Evolutionary conservation across 2,797 vertebrate species (phyloP), one percentile per base, ranked within the genome.

Genomic region (Brachyrhaphis roseni): DNA sequence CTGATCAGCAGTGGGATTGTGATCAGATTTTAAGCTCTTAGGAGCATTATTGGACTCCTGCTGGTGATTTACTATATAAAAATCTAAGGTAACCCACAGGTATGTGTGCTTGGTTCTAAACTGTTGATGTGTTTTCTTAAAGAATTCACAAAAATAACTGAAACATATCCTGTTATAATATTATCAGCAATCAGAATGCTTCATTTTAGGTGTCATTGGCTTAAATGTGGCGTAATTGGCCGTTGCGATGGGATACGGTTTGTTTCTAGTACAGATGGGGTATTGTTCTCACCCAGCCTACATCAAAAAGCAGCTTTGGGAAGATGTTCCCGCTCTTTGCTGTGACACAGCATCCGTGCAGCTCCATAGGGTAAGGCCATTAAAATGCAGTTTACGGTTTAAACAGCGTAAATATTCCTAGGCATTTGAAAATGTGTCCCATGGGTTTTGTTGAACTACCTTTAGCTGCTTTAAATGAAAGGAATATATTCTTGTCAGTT

Each of bases 401-500:
- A 87, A 91, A 89, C 81, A 57, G 86, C 79, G 89, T 90, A 92
- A 92, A 92, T 92, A 90, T 92, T 92, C 78, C 74, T 78, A 90
- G 82, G 85, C 86, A 84, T 94, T 92, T 90, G 87, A 91, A 89
- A 91, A 88, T 77, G 76, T 31, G 75, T 91, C 91, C 87, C 82
- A 7, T 82, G 91, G 90, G 89, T 86, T 91, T 87, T 80, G 85
- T 87, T 91, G 87, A 90, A 89, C 87, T 90, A 92, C 86, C 59
- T 64, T 64, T 77, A 72, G 78, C 81, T 72, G 10, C 82, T 85
- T 82, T 87, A 85, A 83, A 78, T 92, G 85, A 90, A 91, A 88
- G 80, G 85, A 87, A 79, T 59, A 0, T 79, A 79, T 88, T 92
- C 84, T 86, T 90, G 81, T 83, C 36, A 72, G 88, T 83, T 74